Evolutionary conservation across 1,140 invertebrate genomes (phyloP), one percentile per base, ranked within the genome.

Genomic region (Drosophila mauritiana): DNA sequence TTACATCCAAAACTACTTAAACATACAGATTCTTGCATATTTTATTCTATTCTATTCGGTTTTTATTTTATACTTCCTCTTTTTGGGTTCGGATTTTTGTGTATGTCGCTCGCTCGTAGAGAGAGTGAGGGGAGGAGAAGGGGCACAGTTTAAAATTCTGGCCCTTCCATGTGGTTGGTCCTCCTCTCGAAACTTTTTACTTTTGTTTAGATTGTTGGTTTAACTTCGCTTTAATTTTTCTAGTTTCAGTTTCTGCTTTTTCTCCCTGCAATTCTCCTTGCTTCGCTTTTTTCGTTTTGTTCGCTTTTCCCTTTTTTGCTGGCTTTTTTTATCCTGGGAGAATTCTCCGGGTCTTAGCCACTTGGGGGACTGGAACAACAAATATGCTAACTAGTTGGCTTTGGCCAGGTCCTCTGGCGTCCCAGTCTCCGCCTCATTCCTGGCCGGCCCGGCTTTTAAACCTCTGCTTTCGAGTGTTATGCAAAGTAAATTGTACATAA

Each of bases 401-500:
- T 61, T 70, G 13, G 48, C 39, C 51, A 42, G 48, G 46, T 42
- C 39, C 39, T 40, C 42, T 56, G 43, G 42, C 22, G 36, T 49
- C 22, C 39, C 54, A 37, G 31, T 51, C 42, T 49, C 27, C 42
- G 37, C 20, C 5, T n/a, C 53, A 31, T 59, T 63, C 49, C 31
- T 65, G 51, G 36, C 31, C 15, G 51, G 36, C 31, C 31, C 6
- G 31, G 31, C 51, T 68, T 76, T 76, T 63, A 64, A 64, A 88
- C 31, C 75, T 70, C 59, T 74, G 75, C 59, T 63, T 61, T 83
- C 46, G 79, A 86, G 79, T 86, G 79, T 86, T 86, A 86, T 86
- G 82, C 82, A 88, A 86, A 86, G 79, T 86, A 88, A 86, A 83
- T 86, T 86, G 79, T 88, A 83, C 83, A 86, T 86, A 88, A 86